Evolutionary conservation across 2,113 vertebrate genomes (phyloP).

Genomic region (Forbesichthys agassizii): DNA sequence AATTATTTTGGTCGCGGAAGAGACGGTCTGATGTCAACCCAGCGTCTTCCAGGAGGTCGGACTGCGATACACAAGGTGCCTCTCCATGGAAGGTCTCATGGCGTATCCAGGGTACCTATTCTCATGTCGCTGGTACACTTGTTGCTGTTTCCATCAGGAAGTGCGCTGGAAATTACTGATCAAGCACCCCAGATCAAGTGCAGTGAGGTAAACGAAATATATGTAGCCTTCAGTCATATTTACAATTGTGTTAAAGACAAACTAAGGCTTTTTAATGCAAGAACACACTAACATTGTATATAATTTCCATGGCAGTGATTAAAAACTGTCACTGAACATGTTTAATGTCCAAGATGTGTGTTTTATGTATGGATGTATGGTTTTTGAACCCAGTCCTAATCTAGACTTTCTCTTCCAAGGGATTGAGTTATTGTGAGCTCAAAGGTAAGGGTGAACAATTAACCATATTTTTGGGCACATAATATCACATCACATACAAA

Average conservation of each 20-base stretch:
- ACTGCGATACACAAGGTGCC: too few species aligned
- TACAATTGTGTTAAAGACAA: too few species aligned
- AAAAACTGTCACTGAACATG: not conserved
- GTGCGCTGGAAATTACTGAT: conserved; percentile 21
- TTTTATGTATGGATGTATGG: not conserved
- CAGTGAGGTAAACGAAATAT: conserved; percentile 40
- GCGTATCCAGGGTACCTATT: not conserved
- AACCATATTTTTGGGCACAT: not conserved
- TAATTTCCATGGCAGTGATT: not conserved
- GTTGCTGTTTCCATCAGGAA: not conserved
- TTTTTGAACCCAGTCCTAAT: not conserved
- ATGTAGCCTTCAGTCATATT: not conserved
- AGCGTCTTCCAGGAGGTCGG: too few species aligned
- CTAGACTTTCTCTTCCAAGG: conserved; percentile 48
- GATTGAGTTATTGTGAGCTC: conserved; percentile 57
- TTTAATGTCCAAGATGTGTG: conserved; percentile 38
- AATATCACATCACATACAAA: not conserved
- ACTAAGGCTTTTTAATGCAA: too few species aligned
- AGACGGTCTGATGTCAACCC: too few species aligned
- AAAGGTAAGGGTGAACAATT: conserved; percentile 48
- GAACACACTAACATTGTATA: too few species aligned
- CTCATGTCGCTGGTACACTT: conserved; percentile 1
- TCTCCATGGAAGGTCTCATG: too few species aligned
- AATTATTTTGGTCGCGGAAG: too few species aligned
- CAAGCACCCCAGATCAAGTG: conserved; percentile 22